Base-by-base conservation (phyloP, 2,113 vertebrate species). In the Plecotus auritus region DNA sequence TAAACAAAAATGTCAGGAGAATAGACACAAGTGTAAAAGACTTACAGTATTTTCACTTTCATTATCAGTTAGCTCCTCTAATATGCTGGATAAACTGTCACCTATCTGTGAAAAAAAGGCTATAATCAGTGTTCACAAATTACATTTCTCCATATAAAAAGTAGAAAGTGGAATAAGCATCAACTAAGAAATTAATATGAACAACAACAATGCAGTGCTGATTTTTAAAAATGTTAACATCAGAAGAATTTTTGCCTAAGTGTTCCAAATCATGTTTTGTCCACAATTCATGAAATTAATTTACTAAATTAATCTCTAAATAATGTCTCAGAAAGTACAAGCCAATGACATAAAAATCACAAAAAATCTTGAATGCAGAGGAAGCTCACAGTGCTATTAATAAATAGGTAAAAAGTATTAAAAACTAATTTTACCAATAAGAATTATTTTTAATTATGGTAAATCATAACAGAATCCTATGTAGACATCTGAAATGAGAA, bases 1-100 rank as follows among this genome's bases (percentile, higher is more conserved):
- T n/a, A 97, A 93, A 8, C 42, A 91, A 96, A 85, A 95, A 88
- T 9, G 9, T 49, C 0, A 93, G 73, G 17, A 66, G 70, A 85
- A 81, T 0, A 40, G 59, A 81, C 0, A 94, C 12, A 78, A 97
- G 11, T 66, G 37, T 22, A 76, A 78, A 91, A 96, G 93, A 98
- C 98, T 98, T 96, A 99, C 99, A 96, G 84, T 81, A 97, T 99
- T 99, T 97, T 98, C 98, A 95, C 73, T 97, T 97, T 99, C 98
- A 13, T 96, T 98, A 97, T 98, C 97, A 87, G 84, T 97, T 96
- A 99, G 97, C 90, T 98, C 98, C 81, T 98, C 96, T 80, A 97
- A 90, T 40, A 87, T 80, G 16, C 98, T 97, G 72, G 97, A 95
- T 37, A 97, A 98, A 95, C 86, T 94, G 64, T 56, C 90, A 23